Evolutionary conservation across 2,888 invertebrate genomes (phyloP), one percentile per base, ranked within the genome.

Genomic region (Cheiracanthium punctorium): DNA sequence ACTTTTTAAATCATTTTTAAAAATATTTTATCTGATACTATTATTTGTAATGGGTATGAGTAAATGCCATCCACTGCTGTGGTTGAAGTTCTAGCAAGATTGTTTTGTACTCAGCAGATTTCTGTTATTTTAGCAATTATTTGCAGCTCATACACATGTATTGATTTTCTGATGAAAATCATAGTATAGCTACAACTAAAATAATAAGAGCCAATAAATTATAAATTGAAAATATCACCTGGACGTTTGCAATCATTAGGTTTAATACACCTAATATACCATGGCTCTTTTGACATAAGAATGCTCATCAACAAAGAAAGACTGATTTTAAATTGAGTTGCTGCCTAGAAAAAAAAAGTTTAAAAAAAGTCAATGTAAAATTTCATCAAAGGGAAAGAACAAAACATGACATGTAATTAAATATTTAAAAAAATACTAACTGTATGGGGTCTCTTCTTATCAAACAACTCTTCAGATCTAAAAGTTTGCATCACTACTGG

Each of bases 211-310:
- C 5, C 12, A 29, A 0, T 14, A 29, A 32, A 69, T 30, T 32
- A 1, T 2, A 12, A 10, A 20, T 69, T 14, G 29, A 69, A 69
- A 14, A 67, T 14, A 65, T 71, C 73, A 91, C 92, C 94, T 65
- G 96, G 92, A 87, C 93, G 93, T 92, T 97, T 96, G 90, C 94
- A 93, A 90, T 97, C 96, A 91, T 98, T 98, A 1, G 98, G 97
- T 91, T 98, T 98, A 91, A 98, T 97, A 92, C 97, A 98, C 80
- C 98, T 94, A 89, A 98, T 96, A 92, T 98, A 98, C 1, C 96
- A 96, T 0, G 97, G 97, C 91, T 97, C 96, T 92, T 98, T 98
- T 90, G 95, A 95, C 94, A 95, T 95, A n/a, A 98, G 93, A 90
- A 96, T 97, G 79, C 95, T 95, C 94, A 97, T 96, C 48, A 98